Base-by-base conservation (phyloP, 1,140 invertebrate genomes). In the Pectinophora gossypiella region DNA sequence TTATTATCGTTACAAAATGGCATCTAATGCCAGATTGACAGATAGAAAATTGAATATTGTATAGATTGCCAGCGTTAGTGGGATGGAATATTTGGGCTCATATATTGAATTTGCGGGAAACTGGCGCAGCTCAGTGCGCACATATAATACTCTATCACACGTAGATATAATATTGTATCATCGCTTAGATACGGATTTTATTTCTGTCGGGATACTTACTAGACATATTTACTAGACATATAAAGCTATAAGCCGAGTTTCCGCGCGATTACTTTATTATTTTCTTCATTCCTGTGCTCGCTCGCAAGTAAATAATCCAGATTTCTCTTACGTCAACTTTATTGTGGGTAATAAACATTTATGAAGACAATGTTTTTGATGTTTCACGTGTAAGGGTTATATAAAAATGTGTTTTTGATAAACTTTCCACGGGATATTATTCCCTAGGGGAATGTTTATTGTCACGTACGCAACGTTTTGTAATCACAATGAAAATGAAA, bases 31-130 rank as follows among this genome's bases (percentile, higher is more conserved):
- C 51, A 48, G 51, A 59, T 60, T 62, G 63, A 68, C 59, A 54
- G 53, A 45, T 40, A 59, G 35, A 52, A 60, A 64, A 67, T 67
- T 60, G 57, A 71, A 60, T 60, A 54, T 40, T 51, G 47, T 56
- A 48, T 32, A 53, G 9, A 32, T 5, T 23, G 22, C 6, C n/a
- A 32, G 2, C 27, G 27, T 32, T n/a, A 32, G 27, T 32, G 27
- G 27, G n/a, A 3, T 32, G 27, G 6, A 32, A 32, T 32, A 32
- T 32, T 32, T 32, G 9, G 27, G 1, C 27, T 32, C 1, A n/a
- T 12, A 32, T 32, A 32, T 32, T 32, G 27, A 32, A 32, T 32
- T 32, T 32, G 27, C 27, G 27, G 27, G 2, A 32, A 32, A 32
- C n/a, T 32, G 27, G 27, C 27, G 27, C 27, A 3, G 27, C 27